Evolutionary conservation across 2,888 invertebrate genomes (phyloP).

Genomic region (Leptopilina drosophilae): DNA sequence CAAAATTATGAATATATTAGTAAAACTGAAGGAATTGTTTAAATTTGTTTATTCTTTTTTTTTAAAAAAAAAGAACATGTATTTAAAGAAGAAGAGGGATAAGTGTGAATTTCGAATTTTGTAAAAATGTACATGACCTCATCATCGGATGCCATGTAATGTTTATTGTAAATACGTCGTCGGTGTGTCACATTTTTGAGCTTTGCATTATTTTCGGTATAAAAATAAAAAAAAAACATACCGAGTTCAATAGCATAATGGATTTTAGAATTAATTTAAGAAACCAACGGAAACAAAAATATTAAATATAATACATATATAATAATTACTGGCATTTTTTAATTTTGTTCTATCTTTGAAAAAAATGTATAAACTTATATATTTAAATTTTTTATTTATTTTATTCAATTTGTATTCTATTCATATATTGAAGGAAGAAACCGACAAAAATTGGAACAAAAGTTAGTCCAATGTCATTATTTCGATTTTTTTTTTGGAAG

Average conservation of each 20-base stretch:
- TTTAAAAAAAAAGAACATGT: background rate
- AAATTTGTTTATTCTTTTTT: background rate
- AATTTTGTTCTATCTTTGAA: slow-evolving; percentile 32
- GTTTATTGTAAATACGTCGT: slow-evolving; percentile 74
- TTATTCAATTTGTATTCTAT: too few relatives aligned
- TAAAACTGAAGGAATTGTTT: background rate
- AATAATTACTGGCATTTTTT: slow-evolving; percentile 46
- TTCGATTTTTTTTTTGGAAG: too few relatives aligned
- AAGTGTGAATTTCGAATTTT: slow-evolving; percentile 51
- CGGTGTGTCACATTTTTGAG: slow-evolving; percentile 68
- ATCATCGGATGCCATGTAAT: slow-evolving; percentile 72
- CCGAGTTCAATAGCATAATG: slow-evolving; percentile 61
- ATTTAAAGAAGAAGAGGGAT: background rate
- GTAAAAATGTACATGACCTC: slow-evolving; percentile 69
- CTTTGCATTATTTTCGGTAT: slow-evolving; percentile 71
- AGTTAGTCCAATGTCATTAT: too few relatives aligned
- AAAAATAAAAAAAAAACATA: slow-evolving; percentile 56
- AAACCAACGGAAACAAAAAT: slow-evolving; percentile 64
- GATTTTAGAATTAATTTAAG: slow-evolving; percentile 61
- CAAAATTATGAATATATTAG: background rate
- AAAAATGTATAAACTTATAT: too few relatives aligned
- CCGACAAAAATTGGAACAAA: too few relatives aligned
- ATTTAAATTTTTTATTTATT: too few relatives aligned
- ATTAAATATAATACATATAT: slow-evolving; percentile 69
- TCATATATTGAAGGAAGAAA: too few relatives aligned